Evolutionary conservation across 2,797 vertebrate genomes (phyloP).

Genomic region (Phoeniculus purpureus): DNA sequence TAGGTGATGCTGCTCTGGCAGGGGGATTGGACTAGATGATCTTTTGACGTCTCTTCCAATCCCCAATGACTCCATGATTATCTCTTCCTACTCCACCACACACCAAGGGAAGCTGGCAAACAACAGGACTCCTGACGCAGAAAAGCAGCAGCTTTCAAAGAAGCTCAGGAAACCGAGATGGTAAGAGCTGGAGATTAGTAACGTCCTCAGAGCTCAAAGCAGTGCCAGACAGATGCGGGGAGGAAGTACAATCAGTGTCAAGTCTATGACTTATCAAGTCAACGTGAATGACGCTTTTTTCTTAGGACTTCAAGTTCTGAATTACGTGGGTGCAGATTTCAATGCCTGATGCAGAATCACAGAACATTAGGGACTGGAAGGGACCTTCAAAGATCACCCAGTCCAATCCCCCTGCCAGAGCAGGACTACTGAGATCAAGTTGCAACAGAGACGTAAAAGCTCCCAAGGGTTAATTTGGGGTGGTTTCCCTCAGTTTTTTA

Average conservation of each 20-base stretch:
- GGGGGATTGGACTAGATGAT: no score
- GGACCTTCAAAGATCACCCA: no score
- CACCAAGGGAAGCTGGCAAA: not conserved
- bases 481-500: not conserved
- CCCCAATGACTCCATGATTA: no score
- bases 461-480: not conserved
- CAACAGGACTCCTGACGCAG: not conserved
- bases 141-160: not conserved
- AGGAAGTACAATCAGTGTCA: fast-evolving
- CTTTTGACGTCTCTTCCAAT: no score
- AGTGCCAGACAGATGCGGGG: not conserved
- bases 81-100: not conserved
- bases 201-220: not conserved
- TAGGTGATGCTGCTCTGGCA: no score
- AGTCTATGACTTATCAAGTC: not conserved
- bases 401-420: no score
- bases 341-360: not conserved
- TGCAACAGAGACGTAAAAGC: not conserved
- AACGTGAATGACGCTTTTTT: not conserved
- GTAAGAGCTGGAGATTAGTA: not conserved
- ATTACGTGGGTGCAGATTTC: not conserved
- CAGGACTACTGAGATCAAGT: no score
- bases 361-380: no score
- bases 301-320: not conserved
- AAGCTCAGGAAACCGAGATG: not conserved